Conservation (phyloP, 2,113 vertebrate species). For the Pampusana beccarii region DNA sequence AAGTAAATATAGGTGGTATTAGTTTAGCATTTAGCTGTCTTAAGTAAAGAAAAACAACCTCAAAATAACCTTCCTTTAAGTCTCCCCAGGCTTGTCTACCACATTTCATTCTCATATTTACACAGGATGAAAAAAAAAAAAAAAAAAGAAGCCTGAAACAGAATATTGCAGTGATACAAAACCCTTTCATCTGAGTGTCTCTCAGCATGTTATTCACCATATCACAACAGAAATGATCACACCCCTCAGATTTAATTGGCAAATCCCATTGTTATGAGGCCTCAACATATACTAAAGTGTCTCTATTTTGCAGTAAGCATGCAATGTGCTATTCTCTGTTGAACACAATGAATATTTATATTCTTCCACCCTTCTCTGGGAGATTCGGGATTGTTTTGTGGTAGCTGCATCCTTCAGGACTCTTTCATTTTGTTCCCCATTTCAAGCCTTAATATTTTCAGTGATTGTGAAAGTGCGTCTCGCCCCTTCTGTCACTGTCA, state of each 20-base stretch:
- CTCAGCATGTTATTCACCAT: conserved; percentile 47
- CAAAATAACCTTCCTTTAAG: conserved; percentile 52
- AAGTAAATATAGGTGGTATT: conserved; percentile 26
- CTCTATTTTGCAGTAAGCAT: conserved; percentile 22
- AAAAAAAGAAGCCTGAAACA: background rate
- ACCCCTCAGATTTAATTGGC: conserved; percentile 72
- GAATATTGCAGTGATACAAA: conserved; percentile 49
- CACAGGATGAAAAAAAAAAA: background rate
- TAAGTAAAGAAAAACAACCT: conserved; percentile 56
- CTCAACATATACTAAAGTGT: conserved; percentile 19
- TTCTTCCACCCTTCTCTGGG: conserved; percentile 13
- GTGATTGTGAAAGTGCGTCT: background rate
- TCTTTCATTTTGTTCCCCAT: conserved; percentile 10
- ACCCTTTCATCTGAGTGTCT: conserved; percentile 45
- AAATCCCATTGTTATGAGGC: conserved; percentile 63
- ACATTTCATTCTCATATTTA: conserved; percentile 42
- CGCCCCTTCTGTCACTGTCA: background rate
- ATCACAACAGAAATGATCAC: conserved; percentile 55
- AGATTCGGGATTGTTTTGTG: conserved; percentile 13
- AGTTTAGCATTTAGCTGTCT: conserved; percentile 39
- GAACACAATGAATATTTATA: conserved; percentile 69
- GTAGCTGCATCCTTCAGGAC: conserved; percentile 27
- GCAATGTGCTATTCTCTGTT: conserved; percentile 30
- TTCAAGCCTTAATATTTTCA: conserved; percentile 44
- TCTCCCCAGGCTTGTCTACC: conserved; percentile 43